Evolutionary conservation across 37 sponge, comb jelly and placozoan genomes (phyloP).

Genomic region (Geodia barretti): DNA sequence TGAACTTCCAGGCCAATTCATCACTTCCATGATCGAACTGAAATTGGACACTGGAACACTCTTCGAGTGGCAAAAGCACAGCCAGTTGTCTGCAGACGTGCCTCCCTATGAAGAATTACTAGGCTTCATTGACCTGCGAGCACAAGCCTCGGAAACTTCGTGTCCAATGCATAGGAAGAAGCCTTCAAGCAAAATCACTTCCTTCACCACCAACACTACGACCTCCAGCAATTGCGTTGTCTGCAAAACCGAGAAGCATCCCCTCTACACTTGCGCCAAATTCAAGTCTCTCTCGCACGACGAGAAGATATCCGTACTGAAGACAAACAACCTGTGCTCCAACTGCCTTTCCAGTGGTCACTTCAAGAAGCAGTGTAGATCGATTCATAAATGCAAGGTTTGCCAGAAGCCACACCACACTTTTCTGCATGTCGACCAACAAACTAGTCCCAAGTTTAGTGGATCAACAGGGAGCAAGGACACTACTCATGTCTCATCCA

Average conservation of each 20-base stretch:
- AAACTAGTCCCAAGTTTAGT: background rate
- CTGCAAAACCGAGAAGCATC: conserved; percentile 54
- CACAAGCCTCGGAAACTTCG: conserved; percentile 44
- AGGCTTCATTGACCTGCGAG: conserved; percentile 44
- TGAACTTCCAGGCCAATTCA: conserved; percentile 27
- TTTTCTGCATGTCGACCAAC: conserved; percentile 29
- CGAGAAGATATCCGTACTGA: conserved; percentile 17
- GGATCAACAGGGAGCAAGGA: background rate
- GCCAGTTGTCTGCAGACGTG: conserved; percentile 31
- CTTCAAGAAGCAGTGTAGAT: conserved; percentile 38
- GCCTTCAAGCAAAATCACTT: conserved; percentile 10
- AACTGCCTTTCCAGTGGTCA: conserved; percentile 39
- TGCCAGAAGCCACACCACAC: conserved; percentile 63
- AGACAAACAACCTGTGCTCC: conserved; percentile 23
- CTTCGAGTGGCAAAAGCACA: conserved; percentile 52
- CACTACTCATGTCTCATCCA: conserved; percentile 4
- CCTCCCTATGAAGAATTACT: conserved; percentile 46
- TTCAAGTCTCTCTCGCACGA: conserved; percentile 45
- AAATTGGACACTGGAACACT: conserved; percentile 38
- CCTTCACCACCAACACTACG: conserved; percentile 9
- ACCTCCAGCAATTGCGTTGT: conserved; percentile 10
- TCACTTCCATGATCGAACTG: conserved; percentile 40
- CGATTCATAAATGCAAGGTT: conserved; percentile 36
- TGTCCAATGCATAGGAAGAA: conserved; percentile 11
- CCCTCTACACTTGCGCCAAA: conserved; percentile 40